Evolutionary conservation across 2,888 invertebrate genomes (phyloP), one percentile per base, ranked within the genome.

Genomic region (Philhelius pedissequus): DNA sequence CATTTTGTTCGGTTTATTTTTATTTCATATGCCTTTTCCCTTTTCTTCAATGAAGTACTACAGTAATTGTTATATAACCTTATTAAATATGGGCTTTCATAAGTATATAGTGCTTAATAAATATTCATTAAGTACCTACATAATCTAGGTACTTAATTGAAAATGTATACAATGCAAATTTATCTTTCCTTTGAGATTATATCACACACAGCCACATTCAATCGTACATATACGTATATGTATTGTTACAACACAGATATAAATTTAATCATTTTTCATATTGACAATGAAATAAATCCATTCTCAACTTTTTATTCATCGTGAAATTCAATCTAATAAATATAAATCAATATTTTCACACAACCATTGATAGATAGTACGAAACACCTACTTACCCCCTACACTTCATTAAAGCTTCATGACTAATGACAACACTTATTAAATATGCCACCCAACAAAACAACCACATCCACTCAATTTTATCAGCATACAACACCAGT

Each of bases 401-500:
- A 13, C 22, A 13, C 18, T 32, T 9, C 27, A 62, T 30, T 11
- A 11, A 25, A 54, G 13, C 54, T 32, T 69, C 22, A 70, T 83
- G 83, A 83, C 74, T 66, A 83, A 83, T 83, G 78, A 70, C 52
- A 83, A 69, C 74, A 83, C 69, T 58, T n/a, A n/a, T n/a, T n/a
- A n/a, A n/a, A n/a, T n/a, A n/a, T 58, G 38, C 62, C 50, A 54
- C 18, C 48, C 35, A 62, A 27, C 32, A 30, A 22, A 48, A 32
- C n/a, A 18, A 32, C 45, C 54, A 52, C 27, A 64, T 52, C 43
- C 50, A 70, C 15, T 30, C 13, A 13, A 38, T 20, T 25, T 40
- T 58, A 58, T 58, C 18, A 27, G 25, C 20, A 5, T 60, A 40
- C 25, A 25, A 40, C 58, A 52, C 32, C 45, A 18, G 13, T 32